Evolutionary conservation across 2,888 invertebrate genomes (phyloP), one percentile per base, ranked within the genome.

Genomic region (Leucoptera coffeella): DNA sequence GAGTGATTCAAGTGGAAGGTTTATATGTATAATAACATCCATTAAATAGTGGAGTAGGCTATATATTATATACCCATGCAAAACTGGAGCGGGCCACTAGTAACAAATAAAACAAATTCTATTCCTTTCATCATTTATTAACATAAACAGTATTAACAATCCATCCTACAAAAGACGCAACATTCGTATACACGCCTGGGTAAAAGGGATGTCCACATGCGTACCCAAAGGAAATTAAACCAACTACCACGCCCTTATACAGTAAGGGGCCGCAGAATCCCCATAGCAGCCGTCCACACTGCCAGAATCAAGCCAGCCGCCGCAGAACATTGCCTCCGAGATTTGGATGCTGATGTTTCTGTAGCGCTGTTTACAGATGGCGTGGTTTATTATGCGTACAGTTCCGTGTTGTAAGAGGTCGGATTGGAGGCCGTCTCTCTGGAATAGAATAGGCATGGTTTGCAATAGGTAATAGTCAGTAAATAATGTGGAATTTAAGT

Each of bases 111-210:
- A n/a, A n/a, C n/a, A n/a, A n/a, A n/a, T n/a, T n/a, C n/a, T n/a
- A n/a, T n/a, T n/a, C n/a, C n/a, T n/a, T n/a, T n/a, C n/a, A n/a
- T n/a, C n/a, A n/a, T n/a, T n/a, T n/a, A 51, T 55, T 50, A 21
- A 32, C 35, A 30, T 41, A 38, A 21, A 59, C 51, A 22, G 50
- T 59, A 32, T 46, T 47, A 4, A 67, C 41, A 38, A 69, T 56
- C 67, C 67, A 69, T 35, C 58, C 50, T 0, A 64, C 61, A 19
- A 46, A 67, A 37, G 54, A 41, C 0, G 65, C 61, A 26, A 64
- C 39, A 43, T 62, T 69, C 5, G 67, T 69, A 22, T 67, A 67
- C 8, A 69, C 62, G 1, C 67, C 67, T 2, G 67, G 67, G 32
- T 51, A 69, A 29, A 53, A 61, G 3, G 41, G 45, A 31, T 62